phyloP scores from a whole-genome alignment of 1,140 invertebrate genomes.

The Lordiphosa clarofinis region DNA sequence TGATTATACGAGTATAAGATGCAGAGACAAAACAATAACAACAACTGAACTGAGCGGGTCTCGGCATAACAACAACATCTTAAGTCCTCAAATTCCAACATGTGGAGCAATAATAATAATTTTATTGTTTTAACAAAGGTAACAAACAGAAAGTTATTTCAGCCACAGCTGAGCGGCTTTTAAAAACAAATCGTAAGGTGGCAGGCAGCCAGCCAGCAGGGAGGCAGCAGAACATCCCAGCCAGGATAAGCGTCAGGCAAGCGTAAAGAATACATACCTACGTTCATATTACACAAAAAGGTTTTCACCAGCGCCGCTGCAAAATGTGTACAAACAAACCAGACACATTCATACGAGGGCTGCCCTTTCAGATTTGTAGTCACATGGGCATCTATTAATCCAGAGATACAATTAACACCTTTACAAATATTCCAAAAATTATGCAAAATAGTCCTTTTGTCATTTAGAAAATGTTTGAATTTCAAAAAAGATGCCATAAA shows the following conservation, averaged over 20 bases:
- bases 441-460: too few species aligned
- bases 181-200: slow-evolving; percentile 75
- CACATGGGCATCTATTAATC: too few species aligned
- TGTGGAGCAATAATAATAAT: slow-evolving; percentile 78
- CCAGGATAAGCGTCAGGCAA: slow-evolving; percentile 56
- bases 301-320: slow-evolving; percentile 43
- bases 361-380: too few species aligned
- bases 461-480: too few species aligned
- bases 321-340: too few species aligned
- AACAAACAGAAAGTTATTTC: slow-evolving; percentile 75
- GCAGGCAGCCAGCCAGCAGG: slow-evolving; percentile 13
- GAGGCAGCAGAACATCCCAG: slow-evolving; percentile 5
- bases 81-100: slow-evolving; percentile 77
- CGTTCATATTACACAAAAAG: slow-evolving; percentile 33
- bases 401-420: too few species aligned
- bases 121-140: slow-evolving; percentile 78
- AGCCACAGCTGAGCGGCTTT: slow-evolving; percentile 77
- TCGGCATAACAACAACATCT: slow-evolving; percentile 54
- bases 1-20: slow-evolving; percentile 56
- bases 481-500: too few species aligned
- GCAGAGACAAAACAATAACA: background rate
- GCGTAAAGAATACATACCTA: slow-evolving; percentile 15
- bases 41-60: slow-evolving; percentile 2
- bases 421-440: too few species aligned
- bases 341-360: too few species aligned